Evolutionary conservation across 30 jellyfish, hydroid and myxozoan genomes (phyloP).

Genomic region (Hydractinia symbiolongicarpus): DNA sequence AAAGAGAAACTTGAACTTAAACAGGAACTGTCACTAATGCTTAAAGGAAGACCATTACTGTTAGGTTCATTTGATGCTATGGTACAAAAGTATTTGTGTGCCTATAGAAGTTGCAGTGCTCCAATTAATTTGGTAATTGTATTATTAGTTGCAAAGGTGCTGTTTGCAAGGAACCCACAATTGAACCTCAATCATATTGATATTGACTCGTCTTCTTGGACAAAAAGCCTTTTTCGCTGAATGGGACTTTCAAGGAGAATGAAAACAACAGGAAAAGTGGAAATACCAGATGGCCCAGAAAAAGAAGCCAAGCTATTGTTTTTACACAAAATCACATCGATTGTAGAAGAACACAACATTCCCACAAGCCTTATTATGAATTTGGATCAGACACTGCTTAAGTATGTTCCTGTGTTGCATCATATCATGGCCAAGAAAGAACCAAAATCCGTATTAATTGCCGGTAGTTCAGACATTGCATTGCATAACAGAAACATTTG

Average conservation of each 20-base stretch:
- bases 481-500: conserved; percentile 16
- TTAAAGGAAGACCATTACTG: not conserved
- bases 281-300: conserved; percentile 7
- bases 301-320: not conserved
- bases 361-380: conserved; percentile 14
- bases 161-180: not conserved
- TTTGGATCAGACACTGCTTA: conserved; percentile 22
- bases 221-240: not conserved
- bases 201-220: conserved; percentile 15
- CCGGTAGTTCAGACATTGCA: conserved; percentile 13
- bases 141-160: not conserved
- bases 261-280: conserved; percentile 11
- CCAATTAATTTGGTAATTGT: not conserved
- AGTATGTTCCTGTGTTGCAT: conserved; percentile 15
- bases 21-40: not conserved
- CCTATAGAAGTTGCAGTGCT: not conserved
- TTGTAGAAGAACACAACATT: conserved; percentile 1
- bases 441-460: conserved; percentile 9
- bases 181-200: not conserved
- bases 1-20: not conserved
- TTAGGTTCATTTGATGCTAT: not conserved
- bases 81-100: not conserved
- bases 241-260: not conserved
- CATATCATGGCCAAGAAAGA: conserved; percentile 23
- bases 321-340: not conserved